Conservation (phyloP, 2,113 vertebrate species). For the Lipophrys pholis region DNA sequence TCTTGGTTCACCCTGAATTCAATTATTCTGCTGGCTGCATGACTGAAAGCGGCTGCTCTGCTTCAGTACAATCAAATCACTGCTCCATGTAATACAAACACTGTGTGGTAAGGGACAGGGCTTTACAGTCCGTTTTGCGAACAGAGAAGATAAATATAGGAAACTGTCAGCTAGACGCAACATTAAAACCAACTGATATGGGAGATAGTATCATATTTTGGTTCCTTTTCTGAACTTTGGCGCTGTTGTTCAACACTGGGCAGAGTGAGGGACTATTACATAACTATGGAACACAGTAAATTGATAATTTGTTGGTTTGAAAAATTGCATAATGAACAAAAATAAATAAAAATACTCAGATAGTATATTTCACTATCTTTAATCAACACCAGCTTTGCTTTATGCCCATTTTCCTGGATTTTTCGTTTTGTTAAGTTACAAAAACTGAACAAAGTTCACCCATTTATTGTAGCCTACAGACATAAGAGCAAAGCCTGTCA, state of each 20-base stretch:
- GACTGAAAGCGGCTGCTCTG: slow-evolving; percentile 8
- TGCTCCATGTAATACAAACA: not conserved
- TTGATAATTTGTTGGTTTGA: not conserved
- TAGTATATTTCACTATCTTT: too few species aligned
- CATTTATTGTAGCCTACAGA: not conserved
- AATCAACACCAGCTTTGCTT: not conserved
- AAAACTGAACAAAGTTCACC: not conserved
- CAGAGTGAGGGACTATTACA: not conserved
- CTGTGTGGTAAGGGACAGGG: too few species aligned
- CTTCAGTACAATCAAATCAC: slow-evolving; percentile 20
- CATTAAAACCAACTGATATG: slow-evolving; percentile 1
- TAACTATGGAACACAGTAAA: not conserved
- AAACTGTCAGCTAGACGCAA: not conserved
- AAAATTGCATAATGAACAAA: not conserved
- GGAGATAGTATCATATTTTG: not conserved
- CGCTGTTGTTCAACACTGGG: not conserved
- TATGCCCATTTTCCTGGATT: not conserved
- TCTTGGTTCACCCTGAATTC: not conserved
- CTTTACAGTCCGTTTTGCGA: too few species aligned
- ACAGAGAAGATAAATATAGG: too few species aligned
- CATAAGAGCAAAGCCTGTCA: not conserved
- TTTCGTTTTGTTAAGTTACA: too few species aligned
- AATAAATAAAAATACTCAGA: not conserved
- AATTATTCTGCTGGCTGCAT: slow-evolving; percentile 24
- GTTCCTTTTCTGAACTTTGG: too few species aligned